These are phyloP conservation scores for Xiphorhynchus elegans DNA, from an alignment of 2,113 vertebrate species.

Conservation along the genomic window DNA sequence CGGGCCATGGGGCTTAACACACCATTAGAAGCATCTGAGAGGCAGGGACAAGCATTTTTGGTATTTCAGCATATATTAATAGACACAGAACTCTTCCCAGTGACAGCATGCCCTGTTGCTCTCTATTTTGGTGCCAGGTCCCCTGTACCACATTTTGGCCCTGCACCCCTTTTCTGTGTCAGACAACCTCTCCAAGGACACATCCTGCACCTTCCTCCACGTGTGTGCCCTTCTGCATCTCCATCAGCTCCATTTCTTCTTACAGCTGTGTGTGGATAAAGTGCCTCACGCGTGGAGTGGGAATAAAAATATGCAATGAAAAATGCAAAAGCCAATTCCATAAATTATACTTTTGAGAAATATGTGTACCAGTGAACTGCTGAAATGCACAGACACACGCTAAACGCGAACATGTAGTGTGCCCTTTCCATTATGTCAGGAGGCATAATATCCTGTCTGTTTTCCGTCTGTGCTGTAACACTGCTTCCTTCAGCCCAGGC, in stretches of 20 bases:
- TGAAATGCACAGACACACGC: neutral
- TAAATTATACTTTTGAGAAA: neutral
- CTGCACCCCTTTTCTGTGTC: accelerated
- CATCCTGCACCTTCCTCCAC: neutral
- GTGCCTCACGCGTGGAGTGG: accelerated
- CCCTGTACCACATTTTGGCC: accelerated
- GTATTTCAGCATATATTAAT: neutral
- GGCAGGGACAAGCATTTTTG: neutral
- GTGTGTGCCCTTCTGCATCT: accelerated
- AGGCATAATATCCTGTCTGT: conserved; percentile 65
- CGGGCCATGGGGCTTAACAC: neutral
- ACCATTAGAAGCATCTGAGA: conserved; percentile 3
- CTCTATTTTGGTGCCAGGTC: accelerated
- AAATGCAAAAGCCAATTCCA: neutral
- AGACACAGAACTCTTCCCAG: neutral
- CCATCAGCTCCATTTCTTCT: accelerated
- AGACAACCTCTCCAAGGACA: accelerated
- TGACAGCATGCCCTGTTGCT: accelerated
- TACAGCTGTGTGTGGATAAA: accelerated
- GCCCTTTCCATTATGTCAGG: neutral
- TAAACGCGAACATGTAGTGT: neutral
- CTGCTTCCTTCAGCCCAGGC: conserved; percentile 54
- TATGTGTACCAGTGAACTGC: neutral
- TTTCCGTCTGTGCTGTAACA: conserved; percentile 54
- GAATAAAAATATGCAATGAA: neutral